Percentiles rank a stretch among this genome's conserved stretches.
Conservation (phyloP, 1,140 invertebrate genomes). For the Cotesia chilonis region DNA sequence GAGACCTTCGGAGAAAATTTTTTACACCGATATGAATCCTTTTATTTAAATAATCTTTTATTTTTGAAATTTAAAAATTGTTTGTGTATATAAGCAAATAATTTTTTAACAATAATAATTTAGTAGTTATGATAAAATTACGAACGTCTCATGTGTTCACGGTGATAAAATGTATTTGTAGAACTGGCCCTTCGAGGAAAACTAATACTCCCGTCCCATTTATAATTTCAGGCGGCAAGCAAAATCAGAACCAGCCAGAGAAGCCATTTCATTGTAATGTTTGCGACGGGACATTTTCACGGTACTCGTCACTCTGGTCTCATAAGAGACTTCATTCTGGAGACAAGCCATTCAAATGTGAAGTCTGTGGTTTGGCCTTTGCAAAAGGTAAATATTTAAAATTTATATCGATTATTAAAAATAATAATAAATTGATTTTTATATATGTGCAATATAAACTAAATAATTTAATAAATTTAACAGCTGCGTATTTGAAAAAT, state of each 20-base stretch:
- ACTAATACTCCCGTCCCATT: conserved; percentile 52
- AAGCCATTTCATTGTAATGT: conserved; percentile 89
- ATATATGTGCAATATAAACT: neutral
- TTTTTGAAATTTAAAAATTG: no score
- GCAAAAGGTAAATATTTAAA: conserved; percentile 71
- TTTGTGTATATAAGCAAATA: conserved; percentile 14
- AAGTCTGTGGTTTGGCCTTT: conserved; percentile 92
- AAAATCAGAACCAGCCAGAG: conserved; percentile 71
- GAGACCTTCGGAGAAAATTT: conserved; percentile 23
- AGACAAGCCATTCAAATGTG: conserved; percentile 91
- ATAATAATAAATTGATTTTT: conserved; percentile 1
- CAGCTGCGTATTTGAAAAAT: conserved; percentile 89
- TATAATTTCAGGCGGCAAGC: conserved; percentile 63
- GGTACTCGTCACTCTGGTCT: conserved; percentile 86
- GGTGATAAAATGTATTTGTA: conserved; percentile 56
- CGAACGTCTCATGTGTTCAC: conserved; percentile 42
- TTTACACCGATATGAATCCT: neutral
- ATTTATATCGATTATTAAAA: neutral
- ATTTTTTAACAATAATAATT: conserved; percentile 29
- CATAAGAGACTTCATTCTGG: conserved; percentile 86
- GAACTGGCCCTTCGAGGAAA: conserved; percentile 62
- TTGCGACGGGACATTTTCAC: conserved; percentile 82
- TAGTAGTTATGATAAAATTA: neutral
- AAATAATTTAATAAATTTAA: conserved; percentile 26
- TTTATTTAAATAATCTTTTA: neutral